Conservation (phyloP, 2,113 vertebrate genomes). For the Trematocara nigrifrons region DNA sequence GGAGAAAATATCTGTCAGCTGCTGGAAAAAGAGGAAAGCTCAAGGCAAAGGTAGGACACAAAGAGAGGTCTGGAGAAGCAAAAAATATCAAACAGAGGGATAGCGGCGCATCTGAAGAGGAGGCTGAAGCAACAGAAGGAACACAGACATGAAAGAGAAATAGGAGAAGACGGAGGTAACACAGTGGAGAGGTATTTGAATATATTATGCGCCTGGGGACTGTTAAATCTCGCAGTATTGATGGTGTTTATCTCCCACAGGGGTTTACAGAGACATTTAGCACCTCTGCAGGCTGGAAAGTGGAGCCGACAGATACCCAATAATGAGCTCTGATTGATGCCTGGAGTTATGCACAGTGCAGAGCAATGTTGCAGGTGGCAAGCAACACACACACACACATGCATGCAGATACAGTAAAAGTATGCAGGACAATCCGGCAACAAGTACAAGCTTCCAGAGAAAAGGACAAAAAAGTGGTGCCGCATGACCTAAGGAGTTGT, state of each 20-base stretch:
- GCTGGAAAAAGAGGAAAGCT: background rate
- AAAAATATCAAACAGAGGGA: background rate
- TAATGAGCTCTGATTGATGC: slow-evolving; percentile 38
- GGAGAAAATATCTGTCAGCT: slow-evolving; percentile 2
- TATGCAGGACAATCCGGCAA: background rate
- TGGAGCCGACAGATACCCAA: slow-evolving; percentile 31
- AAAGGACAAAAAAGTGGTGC: background rate
- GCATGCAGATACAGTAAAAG: background rate
- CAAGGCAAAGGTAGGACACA: background rate
- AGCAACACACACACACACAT: background rate
- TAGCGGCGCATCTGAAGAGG: background rate
- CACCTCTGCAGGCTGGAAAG: slow-evolving; percentile 17
- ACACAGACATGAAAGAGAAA: background rate
- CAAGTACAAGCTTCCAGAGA: background rate
- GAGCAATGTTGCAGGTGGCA: background rate
- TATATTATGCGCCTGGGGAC: background rate
- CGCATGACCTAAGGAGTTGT: background rate
- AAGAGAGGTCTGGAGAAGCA: background rate
- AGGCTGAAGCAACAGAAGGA: background rate
- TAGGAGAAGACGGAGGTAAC: background rate
- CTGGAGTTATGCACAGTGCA: background rate
- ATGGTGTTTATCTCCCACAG: slow-evolving; percentile 38
- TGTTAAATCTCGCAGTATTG: slow-evolving; percentile 8
- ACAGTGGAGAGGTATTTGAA: slow-evolving; percentile 19
- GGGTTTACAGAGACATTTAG: slow-evolving; percentile 16